These are phyloP conservation scores for Leptobrachium leishanense DNA, from an alignment of 2,113 vertebrate genomes.

Conservation along the genomic window DNA sequence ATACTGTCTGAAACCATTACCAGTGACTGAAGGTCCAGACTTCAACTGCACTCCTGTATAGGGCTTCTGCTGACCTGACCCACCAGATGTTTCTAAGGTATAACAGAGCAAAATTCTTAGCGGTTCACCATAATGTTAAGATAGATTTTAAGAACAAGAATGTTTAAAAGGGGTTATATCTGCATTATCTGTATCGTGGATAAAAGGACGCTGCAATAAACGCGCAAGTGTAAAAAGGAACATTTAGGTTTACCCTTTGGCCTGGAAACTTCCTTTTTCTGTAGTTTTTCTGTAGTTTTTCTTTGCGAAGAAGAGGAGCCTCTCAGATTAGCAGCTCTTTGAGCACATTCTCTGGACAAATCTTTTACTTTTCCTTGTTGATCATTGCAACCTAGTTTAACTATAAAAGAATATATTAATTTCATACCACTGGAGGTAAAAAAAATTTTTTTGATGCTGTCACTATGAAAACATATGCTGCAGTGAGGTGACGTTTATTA, in stretches of 20 bases:
- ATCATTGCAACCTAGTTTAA: constrained; percentile 70
- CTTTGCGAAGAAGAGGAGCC: constrained; percentile 66
- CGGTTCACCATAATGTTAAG: too few relatives aligned
- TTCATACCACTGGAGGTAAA: too few relatives aligned
- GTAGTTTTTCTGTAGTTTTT: constrained; percentile 74
- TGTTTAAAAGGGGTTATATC: too few relatives aligned
- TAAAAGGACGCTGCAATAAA: too few relatives aligned
- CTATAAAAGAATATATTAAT: constrained; percentile 56
- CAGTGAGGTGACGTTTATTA: too few relatives aligned
- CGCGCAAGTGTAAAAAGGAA: too few relatives aligned
- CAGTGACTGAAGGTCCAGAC: constrained; percentile 58
- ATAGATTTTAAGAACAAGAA: too few relatives aligned
- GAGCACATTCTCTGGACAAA: constrained; percentile 83
- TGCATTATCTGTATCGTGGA: too few relatives aligned
- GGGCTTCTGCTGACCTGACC: constrained; percentile 65
- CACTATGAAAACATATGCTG: too few relatives aligned
- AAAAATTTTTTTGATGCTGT: too few relatives aligned
- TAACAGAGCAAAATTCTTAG: not conserved
- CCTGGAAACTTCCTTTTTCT: constrained; percentile 70
- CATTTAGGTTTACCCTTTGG: constrained; percentile 67
- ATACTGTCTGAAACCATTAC: constrained; percentile 73
- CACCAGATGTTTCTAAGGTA: constrained; percentile 68
- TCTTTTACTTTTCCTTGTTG: constrained; percentile 78
- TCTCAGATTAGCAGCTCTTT: constrained; percentile 76
- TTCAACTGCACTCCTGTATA: constrained; percentile 62